Percentiles rank a stretch among this genome's conserved stretches.
Evolutionary conservation across 2,888 invertebrate genomes (phyloP).

Genomic region (Automeris io): DNA sequence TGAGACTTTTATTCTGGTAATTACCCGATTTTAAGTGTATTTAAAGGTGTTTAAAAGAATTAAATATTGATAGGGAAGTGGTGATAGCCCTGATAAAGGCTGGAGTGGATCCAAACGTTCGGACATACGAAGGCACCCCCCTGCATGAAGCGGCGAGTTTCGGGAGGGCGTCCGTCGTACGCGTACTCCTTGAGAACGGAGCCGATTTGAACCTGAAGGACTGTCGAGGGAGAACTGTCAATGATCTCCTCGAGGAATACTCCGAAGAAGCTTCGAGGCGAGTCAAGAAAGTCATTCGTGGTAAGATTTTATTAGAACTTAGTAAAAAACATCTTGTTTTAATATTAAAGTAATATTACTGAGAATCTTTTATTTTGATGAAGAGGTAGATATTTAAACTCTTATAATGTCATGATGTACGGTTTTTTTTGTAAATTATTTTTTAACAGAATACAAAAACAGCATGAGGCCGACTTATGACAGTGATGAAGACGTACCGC

Average conservation of each 20-base stretch:
- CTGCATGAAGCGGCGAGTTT: constrained; percentile 95
- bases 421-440: too few relatives aligned
- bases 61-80: constrained; percentile 83
- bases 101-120: constrained; percentile 91
- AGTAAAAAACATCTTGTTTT: too few relatives aligned
- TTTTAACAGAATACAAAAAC: constrained; percentile 53
- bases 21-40: too few relatives aligned
- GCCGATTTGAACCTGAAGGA: constrained; percentile 89
- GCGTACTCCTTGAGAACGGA: constrained; percentile 86
- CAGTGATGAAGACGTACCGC: constrained; percentile 81
- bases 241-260: constrained; percentile 90
- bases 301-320: too few relatives aligned
- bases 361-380: too few relatives aligned
- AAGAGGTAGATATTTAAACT: too few relatives aligned
- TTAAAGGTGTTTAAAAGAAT: too few relatives aligned
- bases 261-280: constrained; percentile 92
- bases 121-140: constrained; percentile 91
- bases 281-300: constrained; percentile 89
- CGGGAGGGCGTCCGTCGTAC: constrained; percentile 92
- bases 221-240: constrained; percentile 87
- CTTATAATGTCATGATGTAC: too few relatives aligned
- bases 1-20: too few relatives aligned
- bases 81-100: constrained; percentile 89
- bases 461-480: constrained; percentile 53
- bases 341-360: too few relatives aligned